These are phyloP conservation scores for Myotis vivesi DNA, from an alignment of 2,797 vertebrate species.

Conservation along the genomic window DNA sequence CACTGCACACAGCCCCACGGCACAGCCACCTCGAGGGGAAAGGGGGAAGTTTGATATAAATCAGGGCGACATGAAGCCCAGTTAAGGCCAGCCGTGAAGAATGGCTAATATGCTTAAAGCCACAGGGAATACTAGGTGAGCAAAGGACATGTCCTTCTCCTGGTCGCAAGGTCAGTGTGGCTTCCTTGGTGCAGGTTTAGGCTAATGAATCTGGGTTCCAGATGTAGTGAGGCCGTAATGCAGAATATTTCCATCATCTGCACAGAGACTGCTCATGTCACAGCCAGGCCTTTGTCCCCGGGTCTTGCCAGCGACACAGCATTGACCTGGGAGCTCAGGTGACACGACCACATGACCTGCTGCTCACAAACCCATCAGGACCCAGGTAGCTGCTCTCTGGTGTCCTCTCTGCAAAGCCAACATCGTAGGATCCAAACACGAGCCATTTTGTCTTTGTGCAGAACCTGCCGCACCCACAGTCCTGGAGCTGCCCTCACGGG, in stretches of 20 bases:
- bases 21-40: not conserved
- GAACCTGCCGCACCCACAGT: rapidly evolving
- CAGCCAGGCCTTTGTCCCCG: not conserved
- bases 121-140: not conserved
- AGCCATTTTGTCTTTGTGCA: not conserved
- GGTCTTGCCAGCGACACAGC: rapidly evolving
- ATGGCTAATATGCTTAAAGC: not conserved
- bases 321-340: not conserved
- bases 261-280: not conserved
- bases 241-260: rapidly evolving
- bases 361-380: not conserved
- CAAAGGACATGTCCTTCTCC: not conserved
- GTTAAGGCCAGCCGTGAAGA: not conserved
- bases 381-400: rapidly evolving
- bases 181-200: not conserved
- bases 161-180: not conserved
- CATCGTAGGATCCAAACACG: rapidly evolving
- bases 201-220: not conserved
- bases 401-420: too few species aligned
- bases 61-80: not conserved
- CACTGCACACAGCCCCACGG: not conserved
- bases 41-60: not conserved
- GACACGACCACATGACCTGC: not conserved
- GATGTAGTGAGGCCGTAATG: rapidly evolving
- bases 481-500: rapidly evolving